Conservation (phyloP, 2,113 vertebrate species). For the Scalopus aquaticus region DNA sequence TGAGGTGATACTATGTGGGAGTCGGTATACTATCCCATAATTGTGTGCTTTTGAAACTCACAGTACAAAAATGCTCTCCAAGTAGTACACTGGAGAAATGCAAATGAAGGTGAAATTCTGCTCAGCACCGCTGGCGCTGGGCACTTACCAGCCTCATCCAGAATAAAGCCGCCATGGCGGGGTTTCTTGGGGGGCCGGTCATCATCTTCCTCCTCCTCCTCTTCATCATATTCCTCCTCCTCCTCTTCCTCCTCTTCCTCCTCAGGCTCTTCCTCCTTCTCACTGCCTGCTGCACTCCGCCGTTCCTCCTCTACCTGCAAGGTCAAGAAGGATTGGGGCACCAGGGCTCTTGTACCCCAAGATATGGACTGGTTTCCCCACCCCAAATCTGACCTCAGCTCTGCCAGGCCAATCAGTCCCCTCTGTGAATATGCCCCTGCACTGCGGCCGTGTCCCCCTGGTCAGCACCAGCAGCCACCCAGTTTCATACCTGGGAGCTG, state of each 20-base stretch:
- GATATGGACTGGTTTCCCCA: background rate
- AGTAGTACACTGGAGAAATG: background rate
- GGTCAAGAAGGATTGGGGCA: background rate
- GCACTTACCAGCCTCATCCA: conserved; percentile 93
- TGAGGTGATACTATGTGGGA: accelerated
- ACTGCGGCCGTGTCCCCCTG: background rate
- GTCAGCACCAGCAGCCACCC: background rate
- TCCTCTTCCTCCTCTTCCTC: conserved; percentile 88
- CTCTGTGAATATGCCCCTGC: background rate
- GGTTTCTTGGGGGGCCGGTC: conserved; percentile 94
- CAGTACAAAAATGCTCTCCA: background rate
- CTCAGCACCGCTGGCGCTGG: background rate
- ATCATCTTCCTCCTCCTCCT: conserved; percentile 94
- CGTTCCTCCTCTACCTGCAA: conserved; percentile 87
- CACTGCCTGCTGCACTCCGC: conserved; percentile 89
- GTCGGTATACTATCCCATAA: too few relatives aligned
- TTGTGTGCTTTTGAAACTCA: background rate
- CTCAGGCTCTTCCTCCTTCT: conserved; percentile 93
- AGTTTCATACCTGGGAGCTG: background rate
- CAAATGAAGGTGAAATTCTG: background rate
- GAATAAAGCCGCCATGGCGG: conserved; percentile 92
- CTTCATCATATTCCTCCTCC: conserved; percentile 92
- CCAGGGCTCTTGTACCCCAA: background rate
- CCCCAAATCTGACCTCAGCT: background rate
- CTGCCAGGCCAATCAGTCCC: background rate